Evolutionary conservation across 2,113 vertebrate species (phyloP).

Genomic region (Felis catus): DNA sequence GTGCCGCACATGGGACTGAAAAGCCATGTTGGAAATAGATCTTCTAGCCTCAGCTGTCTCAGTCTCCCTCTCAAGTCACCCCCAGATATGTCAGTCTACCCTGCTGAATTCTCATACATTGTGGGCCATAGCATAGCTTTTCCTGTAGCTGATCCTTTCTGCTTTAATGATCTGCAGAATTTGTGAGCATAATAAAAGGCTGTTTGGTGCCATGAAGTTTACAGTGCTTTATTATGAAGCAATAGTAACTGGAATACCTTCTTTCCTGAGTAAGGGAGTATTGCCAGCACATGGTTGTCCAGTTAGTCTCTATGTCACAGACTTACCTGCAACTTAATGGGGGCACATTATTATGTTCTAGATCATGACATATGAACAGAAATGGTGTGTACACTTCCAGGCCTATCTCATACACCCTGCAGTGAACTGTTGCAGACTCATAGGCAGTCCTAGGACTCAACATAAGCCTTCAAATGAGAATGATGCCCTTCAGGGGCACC

Average conservation of each 20-base stretch:
- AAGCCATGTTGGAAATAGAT: background rate
- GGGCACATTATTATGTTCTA: background rate
- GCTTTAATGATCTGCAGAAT: background rate
- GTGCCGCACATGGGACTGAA: background rate
- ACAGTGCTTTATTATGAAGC: background rate
- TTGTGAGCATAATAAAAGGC: background rate
- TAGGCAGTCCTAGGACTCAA: background rate
- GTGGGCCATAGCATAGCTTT: background rate
- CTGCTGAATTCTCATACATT: background rate
- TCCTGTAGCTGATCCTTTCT: background rate
- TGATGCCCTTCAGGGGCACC: background rate
- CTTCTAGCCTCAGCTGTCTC: background rate
- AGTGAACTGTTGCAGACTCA: background rate
- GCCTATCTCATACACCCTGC: background rate
- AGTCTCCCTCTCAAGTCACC: background rate
- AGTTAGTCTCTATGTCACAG: background rate
- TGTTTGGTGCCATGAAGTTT: background rate
- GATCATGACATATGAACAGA: background rate
- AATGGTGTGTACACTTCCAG: background rate
- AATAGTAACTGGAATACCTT: background rate
- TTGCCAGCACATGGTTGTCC: background rate
- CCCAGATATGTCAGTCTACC: background rate
- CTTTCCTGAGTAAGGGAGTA: background rate
- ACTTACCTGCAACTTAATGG: background rate
- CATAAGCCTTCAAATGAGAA: background rate